Percentiles rank a stretch among this genome's conserved stretches.
These are phyloP conservation scores for Sebastes hubbsi DNA, from an alignment of 2,797 vertebrate genomes.

Conservation along the genomic window DNA sequence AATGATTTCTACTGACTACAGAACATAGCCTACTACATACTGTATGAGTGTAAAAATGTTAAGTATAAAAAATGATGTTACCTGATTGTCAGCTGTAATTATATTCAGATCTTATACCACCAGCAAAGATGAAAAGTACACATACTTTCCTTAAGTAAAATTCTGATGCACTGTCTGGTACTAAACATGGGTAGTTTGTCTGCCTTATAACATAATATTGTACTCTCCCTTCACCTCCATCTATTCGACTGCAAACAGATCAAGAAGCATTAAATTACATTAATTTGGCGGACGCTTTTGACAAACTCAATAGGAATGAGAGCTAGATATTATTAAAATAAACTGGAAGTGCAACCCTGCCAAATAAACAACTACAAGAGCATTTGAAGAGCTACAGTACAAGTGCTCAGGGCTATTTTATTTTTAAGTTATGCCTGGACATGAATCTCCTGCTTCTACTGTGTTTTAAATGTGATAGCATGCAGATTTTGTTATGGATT, in stretches of 20 bases:
- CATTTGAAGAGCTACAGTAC: rapidly evolving
- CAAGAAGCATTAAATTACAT: neutral
- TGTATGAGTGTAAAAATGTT: neutral
- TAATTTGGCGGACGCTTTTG: neutral
- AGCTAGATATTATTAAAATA: neutral
- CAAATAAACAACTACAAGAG: too few relatives aligned
- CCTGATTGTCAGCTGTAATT: neutral
- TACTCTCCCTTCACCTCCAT: neutral
- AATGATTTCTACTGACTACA: neutral
- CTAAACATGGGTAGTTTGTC: neutral
- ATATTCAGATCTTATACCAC: neutral
- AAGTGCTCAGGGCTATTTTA: too few relatives aligned
- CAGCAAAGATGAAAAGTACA: neutral
- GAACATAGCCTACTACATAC: neutral
- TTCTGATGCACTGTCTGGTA: neutral
- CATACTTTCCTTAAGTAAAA: neutral
- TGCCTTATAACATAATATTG: neutral
- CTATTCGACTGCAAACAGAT: neutral
- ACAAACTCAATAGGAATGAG: neutral
- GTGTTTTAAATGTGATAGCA: neutral
- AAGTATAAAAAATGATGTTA: neutral
- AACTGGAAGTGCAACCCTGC: too few relatives aligned
- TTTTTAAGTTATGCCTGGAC: too few relatives aligned
- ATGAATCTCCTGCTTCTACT: neutral
- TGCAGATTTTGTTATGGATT: neutral